Evolutionary conservation across 2,113 vertebrate genomes (phyloP).

Genomic region (Zeus faber): DNA sequence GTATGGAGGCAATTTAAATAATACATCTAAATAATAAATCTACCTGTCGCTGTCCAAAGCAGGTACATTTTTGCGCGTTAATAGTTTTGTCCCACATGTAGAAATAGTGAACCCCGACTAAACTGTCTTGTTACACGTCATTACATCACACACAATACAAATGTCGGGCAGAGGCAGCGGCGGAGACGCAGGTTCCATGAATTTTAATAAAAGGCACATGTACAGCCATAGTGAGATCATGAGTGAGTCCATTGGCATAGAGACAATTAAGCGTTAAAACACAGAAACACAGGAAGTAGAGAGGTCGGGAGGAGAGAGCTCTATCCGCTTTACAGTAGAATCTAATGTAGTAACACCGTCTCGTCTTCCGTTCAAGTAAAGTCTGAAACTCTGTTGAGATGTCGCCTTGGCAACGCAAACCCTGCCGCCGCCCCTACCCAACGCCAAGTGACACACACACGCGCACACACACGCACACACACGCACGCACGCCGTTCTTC

Average conservation of each 20-base stretch:
- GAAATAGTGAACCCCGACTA: no score
- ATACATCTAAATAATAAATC: no score
- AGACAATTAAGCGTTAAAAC: conserved; percentile 71
- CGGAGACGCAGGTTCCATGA: conserved; percentile 62
- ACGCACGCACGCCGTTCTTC: conserved; percentile 16
- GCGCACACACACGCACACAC: neutral
- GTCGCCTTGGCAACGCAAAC: conserved; percentile 39
- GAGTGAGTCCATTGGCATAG: conserved; percentile 72
- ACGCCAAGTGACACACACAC: neutral
- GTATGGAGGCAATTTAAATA: no score
- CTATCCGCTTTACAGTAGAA: conserved; percentile 66
- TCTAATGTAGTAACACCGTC: conserved; percentile 61
- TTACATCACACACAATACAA: no score
- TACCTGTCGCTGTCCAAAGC: no score
- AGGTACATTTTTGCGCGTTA: no score
- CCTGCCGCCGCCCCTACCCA: conserved; percentile 7
- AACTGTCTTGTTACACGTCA: no score
- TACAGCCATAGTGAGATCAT: conserved; percentile 77
- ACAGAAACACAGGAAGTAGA: conserved; percentile 67
- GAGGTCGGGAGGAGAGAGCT: conserved; percentile 67
- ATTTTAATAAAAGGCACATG: conserved; percentile 78
- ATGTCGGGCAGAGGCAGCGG: conserved; percentile 8
- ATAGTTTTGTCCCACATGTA: no score
- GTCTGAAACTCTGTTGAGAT: conserved; percentile 61
- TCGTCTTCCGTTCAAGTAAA: conserved; percentile 62